Evolutionary conservation across 2,113 vertebrate species (phyloP).

Genomic region (Cepphus grylle): DNA sequence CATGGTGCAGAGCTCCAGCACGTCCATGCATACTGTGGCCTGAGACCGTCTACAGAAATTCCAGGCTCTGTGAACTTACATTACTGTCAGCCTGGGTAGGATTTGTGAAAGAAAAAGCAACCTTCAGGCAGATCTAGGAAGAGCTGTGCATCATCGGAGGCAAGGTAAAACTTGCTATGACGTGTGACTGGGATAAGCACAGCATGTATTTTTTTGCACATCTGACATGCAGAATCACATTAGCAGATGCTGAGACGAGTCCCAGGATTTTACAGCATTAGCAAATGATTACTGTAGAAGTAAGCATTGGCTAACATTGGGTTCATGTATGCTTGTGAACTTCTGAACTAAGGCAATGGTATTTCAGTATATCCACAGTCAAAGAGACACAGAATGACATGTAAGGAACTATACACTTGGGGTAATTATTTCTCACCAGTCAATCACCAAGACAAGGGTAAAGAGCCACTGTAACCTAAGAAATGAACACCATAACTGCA

Average conservation of each 20-base stretch:
- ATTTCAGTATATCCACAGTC: background rate
- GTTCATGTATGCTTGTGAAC: background rate
- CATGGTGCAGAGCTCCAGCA: background rate
- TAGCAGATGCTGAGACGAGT: background rate
- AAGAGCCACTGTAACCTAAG: background rate
- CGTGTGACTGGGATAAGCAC: background rate
- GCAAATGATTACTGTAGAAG: background rate
- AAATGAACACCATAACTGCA: background rate
- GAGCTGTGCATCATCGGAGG: background rate
- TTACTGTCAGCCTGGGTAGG: background rate
- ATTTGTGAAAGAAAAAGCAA: background rate
- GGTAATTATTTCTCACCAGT: background rate
- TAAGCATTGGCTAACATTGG: background rate
- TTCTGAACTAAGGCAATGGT: background rate
- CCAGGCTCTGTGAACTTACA: background rate
- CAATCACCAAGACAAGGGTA: background rate
- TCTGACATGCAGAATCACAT: background rate
- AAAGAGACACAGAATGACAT: background rate
- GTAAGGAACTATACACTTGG: background rate
- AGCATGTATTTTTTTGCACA: background rate
- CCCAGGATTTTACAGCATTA: background rate
- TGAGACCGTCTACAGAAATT: background rate
- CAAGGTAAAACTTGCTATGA: background rate
- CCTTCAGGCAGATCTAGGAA: background rate
- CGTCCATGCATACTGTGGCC: fast-evolving